phyloP scores from a whole-genome alignment of 2,888 invertebrate genomes.

The Epinotia bilunana region DNA sequence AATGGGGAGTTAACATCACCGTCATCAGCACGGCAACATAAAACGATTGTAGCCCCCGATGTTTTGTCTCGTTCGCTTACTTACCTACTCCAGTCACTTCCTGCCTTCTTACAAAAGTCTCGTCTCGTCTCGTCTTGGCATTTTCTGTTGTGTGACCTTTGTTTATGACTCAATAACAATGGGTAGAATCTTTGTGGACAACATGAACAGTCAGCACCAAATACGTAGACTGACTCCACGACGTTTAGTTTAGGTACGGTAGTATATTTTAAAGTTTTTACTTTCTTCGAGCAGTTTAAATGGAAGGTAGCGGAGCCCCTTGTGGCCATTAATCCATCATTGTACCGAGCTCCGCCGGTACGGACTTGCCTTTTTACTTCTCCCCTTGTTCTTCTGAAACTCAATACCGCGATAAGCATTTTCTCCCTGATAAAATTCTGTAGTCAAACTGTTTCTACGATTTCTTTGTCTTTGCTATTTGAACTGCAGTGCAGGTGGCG shows the following conservation, averaged over 20 bases:
- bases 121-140: too few species aligned
- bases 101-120: background rate
- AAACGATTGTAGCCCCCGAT: too few species aligned
- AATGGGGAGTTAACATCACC: background rate
- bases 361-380: conserved; percentile 37
- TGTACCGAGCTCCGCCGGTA: conserved; percentile 55
- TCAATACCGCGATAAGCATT: conserved; percentile 22
- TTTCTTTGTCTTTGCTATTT: conserved; percentile 26
- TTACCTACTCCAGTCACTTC: background rate
- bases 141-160: background rate
- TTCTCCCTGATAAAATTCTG: conserved; percentile 12
- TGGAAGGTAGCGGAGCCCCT: conserved; percentile 54
- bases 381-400: conserved; percentile 22
- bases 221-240: conserved; percentile 21
- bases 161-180: background rate
- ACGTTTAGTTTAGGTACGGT: conserved; percentile 46
- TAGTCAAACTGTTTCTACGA: conserved; percentile 21
- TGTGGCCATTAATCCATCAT: conserved; percentile 71
- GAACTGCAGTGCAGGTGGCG: too few species aligned
- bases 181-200: background rate
- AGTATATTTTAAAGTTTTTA: conserved; percentile 60
- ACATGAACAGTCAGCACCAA: background rate
- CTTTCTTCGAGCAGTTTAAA: conserved; percentile 60
- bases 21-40: too few species aligned
- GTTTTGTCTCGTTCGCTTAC: too few species aligned